Conservation (phyloP, 1,140 invertebrate species). For the Glossosoma conforme region DNA sequence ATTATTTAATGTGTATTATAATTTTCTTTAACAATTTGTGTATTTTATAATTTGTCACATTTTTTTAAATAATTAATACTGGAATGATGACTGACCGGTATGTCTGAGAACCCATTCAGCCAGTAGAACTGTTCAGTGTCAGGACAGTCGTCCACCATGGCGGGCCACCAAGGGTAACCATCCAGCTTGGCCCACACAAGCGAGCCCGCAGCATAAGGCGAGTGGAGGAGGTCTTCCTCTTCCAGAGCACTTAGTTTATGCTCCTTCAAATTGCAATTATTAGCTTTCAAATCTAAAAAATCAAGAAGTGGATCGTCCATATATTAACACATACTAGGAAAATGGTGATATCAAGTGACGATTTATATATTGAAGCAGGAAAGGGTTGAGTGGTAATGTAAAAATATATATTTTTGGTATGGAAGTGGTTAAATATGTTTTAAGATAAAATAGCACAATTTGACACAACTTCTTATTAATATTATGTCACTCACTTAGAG, state of each 20-base stretch:
- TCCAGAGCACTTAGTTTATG: conserved; percentile 37
- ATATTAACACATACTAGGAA: neutral
- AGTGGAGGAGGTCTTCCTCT: conserved; percentile 52
- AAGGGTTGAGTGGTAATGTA: too few species aligned
- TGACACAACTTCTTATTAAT: too few species aligned
- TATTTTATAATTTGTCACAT: too few species aligned
- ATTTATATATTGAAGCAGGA: neutral
- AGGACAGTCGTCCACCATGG: conserved; percentile 66
- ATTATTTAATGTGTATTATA: too few species aligned
- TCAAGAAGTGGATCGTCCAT: neutral
- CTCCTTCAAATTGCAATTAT: conserved; percentile 50
- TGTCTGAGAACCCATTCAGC: conserved; percentile 46
- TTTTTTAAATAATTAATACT: too few species aligned
- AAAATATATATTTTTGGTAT: too few species aligned
- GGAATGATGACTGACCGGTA: conserved; percentile 44
- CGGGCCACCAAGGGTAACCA: conserved; percentile 70
- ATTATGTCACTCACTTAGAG: too few species aligned
- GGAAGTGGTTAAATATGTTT: too few species aligned
- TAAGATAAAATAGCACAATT: too few species aligned
- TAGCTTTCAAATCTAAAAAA: conserved; percentile 43
- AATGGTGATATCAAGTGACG: neutral
- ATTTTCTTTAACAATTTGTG: too few species aligned
- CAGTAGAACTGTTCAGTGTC: conserved; percentile 58
- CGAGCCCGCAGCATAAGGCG: conserved; percentile 56
- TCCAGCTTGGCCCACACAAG: conserved; percentile 58